A percentile compares a stretch with the other conserved stretches of the same genome.
phyloP scores from a whole-genome alignment of 1,140 invertebrate species.

The Drosophila bocqueti region DNA sequence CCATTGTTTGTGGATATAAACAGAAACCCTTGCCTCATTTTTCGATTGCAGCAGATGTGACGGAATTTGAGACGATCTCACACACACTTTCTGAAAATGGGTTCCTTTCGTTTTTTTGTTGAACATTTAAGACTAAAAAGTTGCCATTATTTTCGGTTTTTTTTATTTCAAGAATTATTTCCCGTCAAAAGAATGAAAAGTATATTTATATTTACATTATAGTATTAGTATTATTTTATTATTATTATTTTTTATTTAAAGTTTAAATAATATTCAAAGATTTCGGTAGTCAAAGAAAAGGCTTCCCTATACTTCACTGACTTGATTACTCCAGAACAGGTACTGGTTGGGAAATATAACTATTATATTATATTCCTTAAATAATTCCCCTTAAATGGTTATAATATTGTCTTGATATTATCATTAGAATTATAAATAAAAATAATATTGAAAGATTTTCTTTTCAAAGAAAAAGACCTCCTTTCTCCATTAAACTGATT shows the following conservation, averaged over 20 bases:
- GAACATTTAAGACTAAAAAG: not conserved
- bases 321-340: not conserved
- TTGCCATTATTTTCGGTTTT: not conserved
- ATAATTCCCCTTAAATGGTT: no score
- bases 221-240: not conserved
- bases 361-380: not conserved
- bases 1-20: conserved; percentile 1
- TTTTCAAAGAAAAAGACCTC: no score
- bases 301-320: no score
- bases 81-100: not conserved
- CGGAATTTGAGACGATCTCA: not conserved
- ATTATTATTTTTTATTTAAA: not conserved
- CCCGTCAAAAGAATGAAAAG: fast-evolving
- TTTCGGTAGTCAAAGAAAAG: no score
- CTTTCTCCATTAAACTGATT: not conserved
- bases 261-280: not conserved
- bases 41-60: not conserved
- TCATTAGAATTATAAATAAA: no score
- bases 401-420: no score
- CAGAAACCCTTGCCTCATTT: not conserved
- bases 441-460: no score
- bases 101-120: not conserved
- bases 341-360: not conserved
- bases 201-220: not conserved
- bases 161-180: not conserved